These are phyloP conservation scores for Porites divaricata DNA, from an alignment of 92 coral and sea anemone genomes.

Conservation along the genomic window DNA sequence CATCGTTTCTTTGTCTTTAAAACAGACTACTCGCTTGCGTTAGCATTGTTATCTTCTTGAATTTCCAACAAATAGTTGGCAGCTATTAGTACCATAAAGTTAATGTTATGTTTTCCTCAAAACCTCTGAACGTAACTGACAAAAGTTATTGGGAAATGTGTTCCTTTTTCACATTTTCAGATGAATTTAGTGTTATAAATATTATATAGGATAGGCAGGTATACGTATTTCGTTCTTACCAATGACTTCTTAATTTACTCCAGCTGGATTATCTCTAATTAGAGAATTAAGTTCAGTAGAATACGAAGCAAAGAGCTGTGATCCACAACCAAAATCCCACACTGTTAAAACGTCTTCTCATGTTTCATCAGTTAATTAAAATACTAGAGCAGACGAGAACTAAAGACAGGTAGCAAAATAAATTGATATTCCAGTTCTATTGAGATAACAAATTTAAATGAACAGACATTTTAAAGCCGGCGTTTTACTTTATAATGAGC, in stretches of 20 bases:
- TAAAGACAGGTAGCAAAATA: too few relatives aligned
- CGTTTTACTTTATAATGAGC: too few relatives aligned
- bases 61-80: not conserved
- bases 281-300: not conserved
- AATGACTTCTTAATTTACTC: not conserved
- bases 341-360: too few relatives aligned
- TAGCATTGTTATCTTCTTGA: not conserved
- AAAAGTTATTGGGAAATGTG: not conserved
- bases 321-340: too few relatives aligned
- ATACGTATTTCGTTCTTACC: too few relatives aligned
- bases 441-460: not conserved
- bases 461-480: not conserved
- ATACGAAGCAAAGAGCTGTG: too few relatives aligned
- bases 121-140: not conserved
- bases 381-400: too few relatives aligned
- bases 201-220: too few relatives aligned
- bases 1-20: not conserved
- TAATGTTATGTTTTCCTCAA: not conserved
- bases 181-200: not conserved
- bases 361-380: too few relatives aligned
- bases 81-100: not conserved
- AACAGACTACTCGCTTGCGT: not conserved
- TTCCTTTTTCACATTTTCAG: too few relatives aligned
- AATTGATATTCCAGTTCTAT: too few relatives aligned
- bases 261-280: not conserved